These are phyloP conservation scores for Caranx melampygus DNA, from an alignment of 2,113 vertebrate species.

Conservation along the genomic window DNA sequence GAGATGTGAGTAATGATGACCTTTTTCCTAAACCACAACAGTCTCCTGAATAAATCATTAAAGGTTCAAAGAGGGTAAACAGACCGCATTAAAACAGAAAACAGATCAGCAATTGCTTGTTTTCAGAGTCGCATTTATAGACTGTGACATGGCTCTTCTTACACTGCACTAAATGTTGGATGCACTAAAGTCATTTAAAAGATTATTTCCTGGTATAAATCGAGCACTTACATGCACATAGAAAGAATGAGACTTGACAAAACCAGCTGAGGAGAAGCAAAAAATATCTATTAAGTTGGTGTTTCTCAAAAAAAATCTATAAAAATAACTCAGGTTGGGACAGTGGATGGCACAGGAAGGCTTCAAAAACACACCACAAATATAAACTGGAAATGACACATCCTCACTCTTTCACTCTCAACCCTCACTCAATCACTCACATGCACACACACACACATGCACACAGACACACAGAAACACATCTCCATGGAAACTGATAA, in stretches of 20 bases:
- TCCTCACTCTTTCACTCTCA: slow-evolving; percentile 59
- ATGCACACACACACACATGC: slow-evolving; percentile 39
- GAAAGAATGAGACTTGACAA: background rate
- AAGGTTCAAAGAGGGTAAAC: slow-evolving; percentile 14
- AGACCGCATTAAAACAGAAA: background rate
- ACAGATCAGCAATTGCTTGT: slow-evolving; percentile 1
- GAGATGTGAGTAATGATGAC: background rate
- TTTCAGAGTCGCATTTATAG: background rate
- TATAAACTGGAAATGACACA: slow-evolving; percentile 69
- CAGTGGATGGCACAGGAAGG: slow-evolving; percentile 3
- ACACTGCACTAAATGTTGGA: background rate
- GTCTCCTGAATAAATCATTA: slow-evolving; percentile 24
- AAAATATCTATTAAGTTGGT: background rate
- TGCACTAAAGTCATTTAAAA: background rate
- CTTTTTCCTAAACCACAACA: slow-evolving; percentile 9
- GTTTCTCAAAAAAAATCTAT: background rate
- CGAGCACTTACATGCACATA: background rate
- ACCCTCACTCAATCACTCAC: slow-evolving; percentile 47
- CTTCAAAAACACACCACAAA: slow-evolving; percentile 37
- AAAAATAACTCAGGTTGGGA: slow-evolving; percentile 7
- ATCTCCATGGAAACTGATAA: slow-evolving; percentile 83
- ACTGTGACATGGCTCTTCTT: background rate
- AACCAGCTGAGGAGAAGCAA: background rate
- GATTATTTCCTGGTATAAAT: background rate
- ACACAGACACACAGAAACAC: slow-evolving; percentile 54